Evolutionary conservation across 35 echinoderm and acorn worm species (phyloP).

Genomic region (Ptychodera flava): DNA sequence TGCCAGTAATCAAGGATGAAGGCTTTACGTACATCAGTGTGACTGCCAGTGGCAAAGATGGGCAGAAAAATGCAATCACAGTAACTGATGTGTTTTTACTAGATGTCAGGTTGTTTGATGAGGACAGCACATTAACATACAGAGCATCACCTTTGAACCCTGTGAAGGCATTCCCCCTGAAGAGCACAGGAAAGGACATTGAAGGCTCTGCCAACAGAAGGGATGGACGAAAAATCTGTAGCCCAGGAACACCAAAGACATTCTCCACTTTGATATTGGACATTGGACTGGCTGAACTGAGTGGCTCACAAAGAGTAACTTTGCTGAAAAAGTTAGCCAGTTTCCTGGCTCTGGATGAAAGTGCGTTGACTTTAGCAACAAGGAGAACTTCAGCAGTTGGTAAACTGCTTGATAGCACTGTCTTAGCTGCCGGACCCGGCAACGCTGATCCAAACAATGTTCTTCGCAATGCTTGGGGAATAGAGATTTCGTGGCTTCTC

Average conservation of each 20-base stretch:
- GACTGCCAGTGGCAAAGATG: background rate
- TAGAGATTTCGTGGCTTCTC: slow-evolving; percentile 21
- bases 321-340: slow-evolving; percentile 11
- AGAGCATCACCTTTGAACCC: background rate
- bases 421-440: slow-evolving; percentile 24
- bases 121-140: background rate
- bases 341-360: background rate
- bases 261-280: slow-evolving; percentile 5
- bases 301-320: slow-evolving; percentile 3
- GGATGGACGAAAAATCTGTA: background rate
- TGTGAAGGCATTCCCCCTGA: background rate
- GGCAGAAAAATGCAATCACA: background rate
- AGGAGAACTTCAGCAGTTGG: slow-evolving; percentile 10
- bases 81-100: slow-evolving; percentile 17
- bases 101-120: slow-evolving; percentile 16
- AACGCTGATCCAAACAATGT: slow-evolving; percentile 6
- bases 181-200: background rate
- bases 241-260: background rate
- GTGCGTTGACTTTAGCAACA: slow-evolving; percentile 8
- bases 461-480: background rate
- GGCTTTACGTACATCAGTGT: slow-evolving; percentile 28
- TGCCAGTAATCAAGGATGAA: slow-evolving; percentile 25
- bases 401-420: slow-evolving; percentile 6
- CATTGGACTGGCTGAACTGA: background rate
- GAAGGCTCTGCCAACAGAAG: background rate